Evolutionary conservation across 1,140 invertebrate species (phyloP), one percentile per base, ranked within the genome.

Genomic region (Pseudomyrmex cubaensis): DNA sequence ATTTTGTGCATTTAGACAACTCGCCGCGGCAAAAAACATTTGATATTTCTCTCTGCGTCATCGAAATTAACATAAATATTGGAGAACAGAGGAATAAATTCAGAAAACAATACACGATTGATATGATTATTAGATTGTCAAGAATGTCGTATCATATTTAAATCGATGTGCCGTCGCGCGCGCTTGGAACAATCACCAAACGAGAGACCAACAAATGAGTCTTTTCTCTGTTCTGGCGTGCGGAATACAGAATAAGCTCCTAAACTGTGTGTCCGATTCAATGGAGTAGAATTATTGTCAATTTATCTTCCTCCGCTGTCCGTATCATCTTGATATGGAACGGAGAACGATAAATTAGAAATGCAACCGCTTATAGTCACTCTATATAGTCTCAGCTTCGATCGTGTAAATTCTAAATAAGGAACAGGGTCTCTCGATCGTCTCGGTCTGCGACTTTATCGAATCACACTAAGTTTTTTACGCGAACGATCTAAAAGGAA

Each of bases 381-480:
- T 70, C 57, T 15, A 25, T 72, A 72, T 35, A 80, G 66, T 50
- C 22, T 61, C 76, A 46, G 17, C 76, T 80, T 80, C 76, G 76
- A 80, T 80, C 76, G 76, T 7, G 46, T 66, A 80, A 61, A 70
- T 70, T 80, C 66, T 80, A 80, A 80, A 80, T 80, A 80, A 80
- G 76, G 66, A 80, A 80, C 44, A 61, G 76, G 15, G 44, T 72
- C 66, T 80, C 35, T 35, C 35, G 35, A 20, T 48, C 62, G 9
- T 44, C 22, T 22, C 50, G 13, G 8, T 63, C 15, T 72, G 76
- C 35, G 66, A 72, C 66, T 61, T 57, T 50, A 72, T 80, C 76
- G 56, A 72, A 72, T 59, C 22, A 50, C 9, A 61, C 15, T 4
- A 4, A 59, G 70, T 72, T 70, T 35, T 20, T 62, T n/a, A 59